These are phyloP conservation scores for Sebastes steindachneri DNA, from an alignment of 2,797 vertebrate species.

Conservation along the genomic window DNA sequence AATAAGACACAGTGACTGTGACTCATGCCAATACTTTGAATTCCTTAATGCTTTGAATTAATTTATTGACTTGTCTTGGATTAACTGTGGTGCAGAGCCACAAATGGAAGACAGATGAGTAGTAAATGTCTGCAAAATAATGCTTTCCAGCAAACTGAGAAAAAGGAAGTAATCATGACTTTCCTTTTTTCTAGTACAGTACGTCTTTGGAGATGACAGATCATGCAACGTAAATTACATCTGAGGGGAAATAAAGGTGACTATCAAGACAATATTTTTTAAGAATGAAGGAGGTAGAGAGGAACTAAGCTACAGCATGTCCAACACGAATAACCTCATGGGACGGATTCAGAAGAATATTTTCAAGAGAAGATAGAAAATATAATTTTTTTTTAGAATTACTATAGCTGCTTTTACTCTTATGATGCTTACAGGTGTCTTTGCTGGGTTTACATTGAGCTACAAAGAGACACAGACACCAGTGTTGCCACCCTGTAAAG, in stretches of 20 bases:
- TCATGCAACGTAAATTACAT: conserved; percentile 40
- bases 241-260: conserved; percentile 4
- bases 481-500: conserved; percentile 6
- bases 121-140: conserved; percentile 64
- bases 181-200: conserved; percentile 21
- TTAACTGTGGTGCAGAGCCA: conserved; percentile 54
- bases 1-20: conserved; percentile 42
- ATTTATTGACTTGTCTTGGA: conserved; percentile 61
- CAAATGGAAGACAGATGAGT: conserved; percentile 74
- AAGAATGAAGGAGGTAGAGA: neutral
- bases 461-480: conserved; percentile 35
- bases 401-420: neutral
- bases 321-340: neutral
- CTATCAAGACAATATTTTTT: neutral
- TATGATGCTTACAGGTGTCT: neutral
- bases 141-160: conserved; percentile 37
- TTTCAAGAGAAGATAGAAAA: neutral
- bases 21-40: conserved; percentile 32
- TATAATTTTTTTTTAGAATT: neutral
- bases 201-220: conserved; percentile 34
- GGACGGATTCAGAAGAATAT: neutral
- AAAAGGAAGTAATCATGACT: conserved; percentile 66
- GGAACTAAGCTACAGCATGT: neutral
- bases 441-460: conserved; percentile 25
- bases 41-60: conserved; percentile 10